Evolutionary conservation across 2,797 vertebrate species (phyloP), one percentile per base, ranked within the genome.

Genomic region (Clarias fuscus): DNA sequence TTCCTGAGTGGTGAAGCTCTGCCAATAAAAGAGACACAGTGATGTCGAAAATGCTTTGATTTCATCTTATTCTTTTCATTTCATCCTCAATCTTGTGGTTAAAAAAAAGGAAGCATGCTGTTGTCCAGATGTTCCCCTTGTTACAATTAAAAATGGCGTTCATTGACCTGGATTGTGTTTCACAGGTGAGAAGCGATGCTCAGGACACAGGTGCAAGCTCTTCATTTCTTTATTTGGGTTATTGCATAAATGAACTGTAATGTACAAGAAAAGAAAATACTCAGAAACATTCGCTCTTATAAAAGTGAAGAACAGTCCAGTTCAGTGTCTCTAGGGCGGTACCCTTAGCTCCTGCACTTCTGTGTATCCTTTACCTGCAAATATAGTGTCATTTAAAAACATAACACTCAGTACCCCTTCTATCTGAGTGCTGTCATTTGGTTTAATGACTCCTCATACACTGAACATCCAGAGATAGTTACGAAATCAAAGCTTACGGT

Each of bases 151-250:
- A 67, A 67, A 43, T 30, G 79, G 24, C 37, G 20, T 48, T 65
- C 15, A 18, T 53, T 81, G 79, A 27, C 79, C 62, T 53, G 40
- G 61, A 81, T 81, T 48, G 79, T 5, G n/a, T 15, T 27, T 81
- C 40, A 18, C 62, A 81, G 79, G 79, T 81, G 79, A 64, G 61
- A 27, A 62, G 27, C 17, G 59, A 65, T 64, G 59, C 18, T 64
- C 61, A 24, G 33, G 59, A 40, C 59, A 64, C 37, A 27, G 15
- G 6, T 81, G 61, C 59, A n/a, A 24, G 30, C 77, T 64, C 78
- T 81, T 79, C 4, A 33, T 7, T 30, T 15, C 58, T 79, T 79
- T 43, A 65, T 65, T 81, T 48, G 61, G 61, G 61, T 65, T 81
- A 18, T 5, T 27, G 61, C 37, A 27, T 81, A 48, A 81, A 81